Percentiles rank a stretch among this genome's conserved stretches.
These are phyloP conservation scores for Macrosoma leucophasiata DNA, from an alignment of 2,888 invertebrate species.

Conservation along the genomic window DNA sequence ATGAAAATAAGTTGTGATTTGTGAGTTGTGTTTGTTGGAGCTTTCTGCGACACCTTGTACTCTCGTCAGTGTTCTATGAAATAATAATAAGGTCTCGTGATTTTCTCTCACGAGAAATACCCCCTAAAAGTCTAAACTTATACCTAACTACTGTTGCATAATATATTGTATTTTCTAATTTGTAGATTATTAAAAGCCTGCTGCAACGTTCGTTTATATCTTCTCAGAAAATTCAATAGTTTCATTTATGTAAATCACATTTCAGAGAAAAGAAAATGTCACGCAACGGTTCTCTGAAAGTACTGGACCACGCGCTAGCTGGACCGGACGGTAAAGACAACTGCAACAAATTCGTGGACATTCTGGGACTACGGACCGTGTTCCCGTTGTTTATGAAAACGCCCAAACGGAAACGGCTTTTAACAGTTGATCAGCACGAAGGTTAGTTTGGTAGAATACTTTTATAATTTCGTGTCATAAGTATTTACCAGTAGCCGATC, in stretches of 20 bases:
- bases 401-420: conserved; percentile 88
- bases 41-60: no score
- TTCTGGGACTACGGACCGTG: conserved; percentile 94
- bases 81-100: no score
- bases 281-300: conserved; percentile 96
- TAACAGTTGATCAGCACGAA: conserved; percentile 93
- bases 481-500: not conserved
- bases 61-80: no score
- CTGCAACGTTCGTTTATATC: no score
- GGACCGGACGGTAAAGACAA: conserved; percentile 96
- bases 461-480: conserved; percentile 2
- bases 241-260: conserved; percentile 12
- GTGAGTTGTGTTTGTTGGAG: no score
- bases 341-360: conserved; percentile 98
- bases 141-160: no score
- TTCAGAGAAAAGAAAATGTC: conserved; percentile 93
- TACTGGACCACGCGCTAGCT: conserved; percentile 97
- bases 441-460: conserved; percentile 51
- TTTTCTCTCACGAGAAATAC: no score
- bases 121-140: no score
- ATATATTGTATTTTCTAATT: no score
- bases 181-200: no score
- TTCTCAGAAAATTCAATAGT: no score
- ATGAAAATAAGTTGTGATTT: no score
- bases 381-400: conserved; percentile 99